Evolutionary conservation across 2,888 invertebrate genomes (phyloP).

Genomic region (Tetanocera ferruginea): DNA sequence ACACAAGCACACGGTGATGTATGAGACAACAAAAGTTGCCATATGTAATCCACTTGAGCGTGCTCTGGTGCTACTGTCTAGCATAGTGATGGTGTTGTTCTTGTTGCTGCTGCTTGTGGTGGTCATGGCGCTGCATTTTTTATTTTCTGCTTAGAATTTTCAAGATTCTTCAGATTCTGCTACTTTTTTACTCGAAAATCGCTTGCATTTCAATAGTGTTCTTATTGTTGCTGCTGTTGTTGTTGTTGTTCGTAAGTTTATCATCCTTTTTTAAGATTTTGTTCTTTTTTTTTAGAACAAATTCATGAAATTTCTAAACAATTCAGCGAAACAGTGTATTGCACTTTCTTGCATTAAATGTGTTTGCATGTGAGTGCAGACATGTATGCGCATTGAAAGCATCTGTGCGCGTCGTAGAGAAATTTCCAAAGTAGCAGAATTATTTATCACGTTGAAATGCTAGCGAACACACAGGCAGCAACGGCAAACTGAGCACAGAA

Average conservation of each 20-base stretch:
- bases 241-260: not conserved
- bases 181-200: conserved; percentile 1
- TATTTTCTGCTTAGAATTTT: conserved; percentile 25
- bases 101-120: conserved; percentile 17
- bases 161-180: conserved; percentile 3
- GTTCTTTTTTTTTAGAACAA: conserved; percentile 23
- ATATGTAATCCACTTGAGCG: conserved; percentile 10
- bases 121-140: conserved; percentile 22
- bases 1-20: not conserved
- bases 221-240: not conserved
- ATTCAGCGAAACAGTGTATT: conserved; percentile 31
- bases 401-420: conserved; percentile 24
- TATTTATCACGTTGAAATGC: conserved; percentile 22
- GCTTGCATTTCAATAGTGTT: not conserved
- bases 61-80: not conserved
- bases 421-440: conserved; percentile 18
- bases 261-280: not conserved
- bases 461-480: conserved; percentile 19
- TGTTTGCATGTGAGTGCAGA: not conserved
- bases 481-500: not conserved
- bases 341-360: conserved; percentile 5
- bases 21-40: conserved; percentile 2
- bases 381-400: conserved; percentile 17
- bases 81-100: not conserved
- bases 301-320: conserved; percentile 28